Percentiles rank a stretch among this genome's conserved stretches.
Evolutionary conservation across 2,888 invertebrate species (phyloP).

Genomic region (Iselma pallidipennis): DNA sequence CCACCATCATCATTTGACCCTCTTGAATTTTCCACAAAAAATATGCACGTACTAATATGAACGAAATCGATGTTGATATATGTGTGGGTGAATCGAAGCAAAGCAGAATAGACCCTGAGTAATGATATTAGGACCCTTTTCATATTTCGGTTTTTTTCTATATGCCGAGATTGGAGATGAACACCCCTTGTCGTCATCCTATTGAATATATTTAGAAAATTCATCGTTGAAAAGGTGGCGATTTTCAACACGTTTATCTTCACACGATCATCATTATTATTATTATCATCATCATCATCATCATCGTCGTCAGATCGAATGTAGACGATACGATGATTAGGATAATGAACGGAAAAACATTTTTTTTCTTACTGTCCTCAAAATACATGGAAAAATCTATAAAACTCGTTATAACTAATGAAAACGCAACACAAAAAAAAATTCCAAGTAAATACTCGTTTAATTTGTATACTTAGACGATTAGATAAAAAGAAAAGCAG

Average conservation of each 20-base stretch:
- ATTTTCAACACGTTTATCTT: neutral
- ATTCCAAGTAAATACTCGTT: neutral
- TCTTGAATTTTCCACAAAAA: constrained; percentile 5
- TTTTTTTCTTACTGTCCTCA: too few species aligned
- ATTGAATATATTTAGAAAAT: neutral
- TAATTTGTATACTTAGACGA: neutral
- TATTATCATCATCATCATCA: neutral
- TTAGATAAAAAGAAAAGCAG: neutral
- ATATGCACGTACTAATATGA: constrained; percentile 5
- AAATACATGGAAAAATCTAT: too few species aligned
- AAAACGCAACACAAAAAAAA: neutral
- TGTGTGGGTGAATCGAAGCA: neutral
- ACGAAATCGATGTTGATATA: neutral
- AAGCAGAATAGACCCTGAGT: neutral
- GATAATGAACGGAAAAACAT: too few species aligned
- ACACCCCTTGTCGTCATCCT: constrained; percentile 3
- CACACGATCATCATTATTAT: neutral
- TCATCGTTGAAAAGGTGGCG: neutral
- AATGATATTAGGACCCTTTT: constrained; percentile 10
- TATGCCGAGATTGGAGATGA: neutral
- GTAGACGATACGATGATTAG: too few species aligned
- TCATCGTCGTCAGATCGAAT: neutral
- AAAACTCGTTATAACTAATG: neutral
- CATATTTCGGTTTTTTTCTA: neutral
- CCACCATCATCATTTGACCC: neutral